phyloP scores from a whole-genome alignment of 2,113 vertebrate species.

The Oncorhynchus masou region DNA sequence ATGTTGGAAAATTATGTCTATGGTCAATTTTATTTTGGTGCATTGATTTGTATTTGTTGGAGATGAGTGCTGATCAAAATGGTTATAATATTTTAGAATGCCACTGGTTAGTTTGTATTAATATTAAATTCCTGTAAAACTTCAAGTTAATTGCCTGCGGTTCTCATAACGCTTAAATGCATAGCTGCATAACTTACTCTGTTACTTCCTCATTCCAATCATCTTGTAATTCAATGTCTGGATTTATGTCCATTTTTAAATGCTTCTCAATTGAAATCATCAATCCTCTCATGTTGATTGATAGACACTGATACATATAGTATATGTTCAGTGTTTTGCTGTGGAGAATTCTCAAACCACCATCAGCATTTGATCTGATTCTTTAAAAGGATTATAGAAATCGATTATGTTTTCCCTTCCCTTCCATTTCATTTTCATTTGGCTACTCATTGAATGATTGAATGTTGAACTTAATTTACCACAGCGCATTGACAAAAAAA shows the following conservation, averaged over 20 bases:
- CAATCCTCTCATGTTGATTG: conserved; percentile 12
- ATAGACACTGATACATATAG: conserved; percentile 26
- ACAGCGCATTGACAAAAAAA: not conserved
- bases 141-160: too few relatives aligned
- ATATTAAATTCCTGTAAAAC: not conserved
- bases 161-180: not conserved
- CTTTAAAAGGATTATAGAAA: not conserved
- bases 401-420: too few relatives aligned
- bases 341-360: conserved; percentile 6
- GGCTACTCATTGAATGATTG: not conserved
- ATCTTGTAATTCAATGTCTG: conserved; percentile 7
- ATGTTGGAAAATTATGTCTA: conserved; percentile 20
- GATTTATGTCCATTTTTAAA: not conserved
- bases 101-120: not conserved
- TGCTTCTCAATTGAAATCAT: too few relatives aligned
- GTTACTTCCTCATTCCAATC: conserved; percentile 30
- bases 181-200: conserved; percentile 10
- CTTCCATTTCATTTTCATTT: not conserved
- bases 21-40: conserved; percentile 34
- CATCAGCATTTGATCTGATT: conserved; percentile 19
- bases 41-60: conserved; percentile 32
- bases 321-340: conserved; percentile 23
- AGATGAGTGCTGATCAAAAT: not conserved
- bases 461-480: not conserved
- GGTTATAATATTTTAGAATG: not conserved